Percentiles rank a stretch among this genome's conserved stretches.
phyloP scores from a whole-genome alignment of 1,140 invertebrate genomes.

The Euglossa dilemma region DNA sequence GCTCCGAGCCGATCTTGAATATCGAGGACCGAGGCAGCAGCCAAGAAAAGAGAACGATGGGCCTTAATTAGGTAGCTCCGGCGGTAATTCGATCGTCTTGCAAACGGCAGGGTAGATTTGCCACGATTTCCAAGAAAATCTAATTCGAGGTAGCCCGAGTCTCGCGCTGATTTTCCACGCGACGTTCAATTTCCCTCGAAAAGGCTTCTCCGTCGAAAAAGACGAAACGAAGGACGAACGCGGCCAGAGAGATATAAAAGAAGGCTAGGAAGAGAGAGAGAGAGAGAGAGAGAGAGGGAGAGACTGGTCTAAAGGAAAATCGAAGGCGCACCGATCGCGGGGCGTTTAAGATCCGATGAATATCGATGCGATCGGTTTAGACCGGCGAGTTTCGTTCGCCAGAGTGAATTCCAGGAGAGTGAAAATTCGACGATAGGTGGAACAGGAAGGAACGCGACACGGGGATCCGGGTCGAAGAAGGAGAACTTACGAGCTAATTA shows the following conservation, averaged over 20 bases:
- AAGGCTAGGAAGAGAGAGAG: background rate
- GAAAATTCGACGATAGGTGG: no score
- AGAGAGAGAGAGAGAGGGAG: no score
- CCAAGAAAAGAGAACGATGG: background rate
- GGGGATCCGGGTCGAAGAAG: background rate
- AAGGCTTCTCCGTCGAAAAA: background rate
- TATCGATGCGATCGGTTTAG: background rate
- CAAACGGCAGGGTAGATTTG: background rate
- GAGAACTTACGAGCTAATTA: background rate
- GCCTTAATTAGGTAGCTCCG: background rate
- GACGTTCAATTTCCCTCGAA: background rate
- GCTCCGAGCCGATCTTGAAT: background rate
- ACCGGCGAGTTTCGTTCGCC: no score
- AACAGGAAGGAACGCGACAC: no score
- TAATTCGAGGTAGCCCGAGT: background rate
- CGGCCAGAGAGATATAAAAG: background rate
- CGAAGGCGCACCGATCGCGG: no score
- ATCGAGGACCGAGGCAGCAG: background rate
- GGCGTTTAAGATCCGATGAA: background rate
- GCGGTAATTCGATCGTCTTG: background rate
- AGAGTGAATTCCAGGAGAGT: no score
- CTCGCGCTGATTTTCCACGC: background rate
- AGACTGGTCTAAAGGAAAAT: background rate
- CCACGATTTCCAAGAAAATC: background rate
- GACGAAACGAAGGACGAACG: background rate